A percentile compares a stretch with the other conserved stretches of the same genome.
These are phyloP conservation scores for Agriopis leucophaearia DNA, from an alignment of 2,888 invertebrate species.

Conservation along the genomic window DNA sequence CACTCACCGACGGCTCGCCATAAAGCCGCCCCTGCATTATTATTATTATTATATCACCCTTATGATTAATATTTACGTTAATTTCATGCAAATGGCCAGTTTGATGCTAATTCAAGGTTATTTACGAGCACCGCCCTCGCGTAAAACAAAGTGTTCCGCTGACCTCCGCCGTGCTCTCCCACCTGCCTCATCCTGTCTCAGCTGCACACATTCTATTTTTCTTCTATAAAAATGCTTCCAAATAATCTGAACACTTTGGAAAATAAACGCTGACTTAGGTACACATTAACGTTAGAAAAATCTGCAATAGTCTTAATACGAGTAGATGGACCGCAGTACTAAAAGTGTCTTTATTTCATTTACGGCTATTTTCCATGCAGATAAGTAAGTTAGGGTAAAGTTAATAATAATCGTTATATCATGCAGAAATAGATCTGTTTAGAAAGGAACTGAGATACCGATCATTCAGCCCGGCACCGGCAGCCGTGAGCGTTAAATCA, in stretches of 20 bases:
- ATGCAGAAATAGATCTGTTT: too few species aligned
- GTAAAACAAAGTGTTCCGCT: conserved; percentile 34
- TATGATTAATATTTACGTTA: conserved; percentile 72
- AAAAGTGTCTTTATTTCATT: too few species aligned
- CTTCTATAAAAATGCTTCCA: background rate
- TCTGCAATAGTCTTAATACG: too few species aligned
- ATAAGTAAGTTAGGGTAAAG: too few species aligned
- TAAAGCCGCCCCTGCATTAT: too few species aligned
- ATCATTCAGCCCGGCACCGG: background rate
- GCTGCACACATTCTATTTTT: background rate
- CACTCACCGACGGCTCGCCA: too few species aligned
- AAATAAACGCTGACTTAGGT: background rate
- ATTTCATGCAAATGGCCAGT: conserved; percentile 68
- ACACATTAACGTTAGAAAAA: background rate
- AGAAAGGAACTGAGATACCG: background rate
- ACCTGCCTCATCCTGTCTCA: conserved; percentile 17
- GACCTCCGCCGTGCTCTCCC: conserved; percentile 23
- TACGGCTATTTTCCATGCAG: too few species aligned
- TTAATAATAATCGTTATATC: too few species aligned
- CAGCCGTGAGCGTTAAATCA: conserved; percentile 3
- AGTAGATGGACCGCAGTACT: too few species aligned
- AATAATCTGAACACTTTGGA: background rate
- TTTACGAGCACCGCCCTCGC: conserved; percentile 51
- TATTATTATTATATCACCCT: too few species aligned
- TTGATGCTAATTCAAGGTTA: conserved; percentile 59